These are phyloP conservation scores for Poeciliopsis gracilis DNA, from an alignment of 2,797 vertebrate genomes.

Conservation along the genomic window DNA sequence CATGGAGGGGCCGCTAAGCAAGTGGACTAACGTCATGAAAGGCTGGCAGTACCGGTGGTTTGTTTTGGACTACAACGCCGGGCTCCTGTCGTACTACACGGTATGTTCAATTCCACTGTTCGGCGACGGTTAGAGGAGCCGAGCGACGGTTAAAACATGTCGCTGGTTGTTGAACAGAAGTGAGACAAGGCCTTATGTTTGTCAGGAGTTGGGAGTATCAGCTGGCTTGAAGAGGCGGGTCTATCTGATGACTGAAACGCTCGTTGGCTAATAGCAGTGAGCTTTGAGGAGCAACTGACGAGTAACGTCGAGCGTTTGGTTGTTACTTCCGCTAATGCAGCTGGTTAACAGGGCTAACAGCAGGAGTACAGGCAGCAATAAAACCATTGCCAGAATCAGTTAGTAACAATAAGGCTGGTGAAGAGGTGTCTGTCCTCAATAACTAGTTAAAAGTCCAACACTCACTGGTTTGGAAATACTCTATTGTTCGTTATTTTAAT, in stretches of 20 bases:
- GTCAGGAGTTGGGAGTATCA: constrained; percentile 77
- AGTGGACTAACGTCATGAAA: constrained; percentile 99
- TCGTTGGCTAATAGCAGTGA: constrained; percentile 60
- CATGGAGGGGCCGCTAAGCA: constrained; percentile 98
- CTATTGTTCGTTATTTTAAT: background rate
- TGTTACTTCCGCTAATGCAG: constrained; percentile 52
- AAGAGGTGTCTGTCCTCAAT: background rate
- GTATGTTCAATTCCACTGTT: constrained; percentile 74
- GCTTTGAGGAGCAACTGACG: constrained; percentile 27
- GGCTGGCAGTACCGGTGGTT: constrained; percentile 99
- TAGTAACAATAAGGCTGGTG: background rate
- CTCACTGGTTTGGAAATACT: background rate
- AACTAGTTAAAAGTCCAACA: background rate
- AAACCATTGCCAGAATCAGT: background rate
- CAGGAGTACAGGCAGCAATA: background rate
- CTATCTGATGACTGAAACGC: constrained; percentile 51
- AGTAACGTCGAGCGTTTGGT: constrained; percentile 55
- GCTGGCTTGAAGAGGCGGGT: constrained; percentile 68
- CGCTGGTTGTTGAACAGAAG: constrained; percentile 29
- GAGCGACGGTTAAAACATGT: constrained; percentile 20
- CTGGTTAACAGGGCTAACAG: constrained; percentile 42
- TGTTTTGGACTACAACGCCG: constrained; percentile 96
- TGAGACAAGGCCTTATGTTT: constrained; percentile 70
- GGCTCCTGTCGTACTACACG: constrained; percentile 95
- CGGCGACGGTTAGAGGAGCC: background rate